phyloP scores from a whole-genome alignment of 1,140 invertebrate genomes.

The Nebria ingens region DNA sequence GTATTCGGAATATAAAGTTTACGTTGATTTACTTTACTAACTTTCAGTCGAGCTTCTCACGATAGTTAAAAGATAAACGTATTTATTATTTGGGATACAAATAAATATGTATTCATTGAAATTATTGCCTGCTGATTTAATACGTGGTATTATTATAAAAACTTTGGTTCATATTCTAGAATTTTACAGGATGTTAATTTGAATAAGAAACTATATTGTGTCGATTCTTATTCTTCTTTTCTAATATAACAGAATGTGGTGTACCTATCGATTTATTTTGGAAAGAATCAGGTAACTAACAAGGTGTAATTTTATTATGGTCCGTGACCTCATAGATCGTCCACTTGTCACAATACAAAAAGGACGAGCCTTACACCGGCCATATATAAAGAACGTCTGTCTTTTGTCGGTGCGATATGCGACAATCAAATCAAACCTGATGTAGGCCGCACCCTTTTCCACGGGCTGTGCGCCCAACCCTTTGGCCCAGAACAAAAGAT shows the following conservation, averaged over 20 bases:
- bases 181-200: too few relatives aligned
- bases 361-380: not conserved
- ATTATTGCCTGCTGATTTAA: too few relatives aligned
- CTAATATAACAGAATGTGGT: not conserved
- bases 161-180: too few relatives aligned
- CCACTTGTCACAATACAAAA: not conserved
- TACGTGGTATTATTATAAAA: too few relatives aligned
- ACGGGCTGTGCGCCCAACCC: not conserved
- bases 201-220: not conserved
- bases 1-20: too few relatives aligned
- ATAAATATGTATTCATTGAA: not conserved
- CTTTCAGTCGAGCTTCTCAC: too few relatives aligned
- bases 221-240: not conserved
- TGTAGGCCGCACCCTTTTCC: conserved; percentile 1
- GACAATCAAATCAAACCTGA: conserved; percentile 6
- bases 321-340: not conserved
- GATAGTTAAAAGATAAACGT: not conserved
- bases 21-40: too few relatives aligned
- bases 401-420: conserved; percentile 1
- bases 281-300: too few relatives aligned
- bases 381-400: not conserved
- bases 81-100: not conserved
- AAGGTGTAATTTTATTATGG: not conserved
- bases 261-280: not conserved
- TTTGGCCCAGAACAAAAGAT: too few relatives aligned